These are phyloP conservation scores for Chaetoderma sp. DNA, from an alignment of 2,888 invertebrate genomes.

Conservation along the genomic window DNA sequence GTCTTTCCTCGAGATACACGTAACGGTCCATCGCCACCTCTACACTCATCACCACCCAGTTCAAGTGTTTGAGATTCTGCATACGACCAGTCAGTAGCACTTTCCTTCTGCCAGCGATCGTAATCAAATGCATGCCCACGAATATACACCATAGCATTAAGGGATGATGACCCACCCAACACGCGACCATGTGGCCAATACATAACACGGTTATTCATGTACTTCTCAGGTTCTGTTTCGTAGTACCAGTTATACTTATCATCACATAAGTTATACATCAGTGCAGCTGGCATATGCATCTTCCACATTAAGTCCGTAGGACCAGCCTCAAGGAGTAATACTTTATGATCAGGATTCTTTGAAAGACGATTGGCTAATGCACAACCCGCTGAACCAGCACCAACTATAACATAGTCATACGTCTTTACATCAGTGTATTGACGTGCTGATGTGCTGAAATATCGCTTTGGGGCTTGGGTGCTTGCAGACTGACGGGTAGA, in stretches of 20 bases:
- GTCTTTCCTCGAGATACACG: slow-evolving; percentile 68
- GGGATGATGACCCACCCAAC: slow-evolving; percentile 85
- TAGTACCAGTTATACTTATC: slow-evolving; percentile 71
- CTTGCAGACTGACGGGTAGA: no score
- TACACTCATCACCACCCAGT: slow-evolving; percentile 68
- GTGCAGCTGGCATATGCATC: slow-evolving; percentile 73
- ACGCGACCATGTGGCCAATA: slow-evolving; percentile 75
- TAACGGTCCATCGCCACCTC: slow-evolving; percentile 70
- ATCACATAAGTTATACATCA: slow-evolving; percentile 72
- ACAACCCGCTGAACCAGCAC: slow-evolving; percentile 73
- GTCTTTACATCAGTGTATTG: neutral
- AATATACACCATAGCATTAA: slow-evolving; percentile 86
- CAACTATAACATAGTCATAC: slow-evolving; percentile 70
- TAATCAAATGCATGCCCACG: slow-evolving; percentile 82
- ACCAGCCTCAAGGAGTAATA: slow-evolving; percentile 71
- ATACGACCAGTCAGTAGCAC: slow-evolving; percentile 84
- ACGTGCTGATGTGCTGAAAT: neutral
- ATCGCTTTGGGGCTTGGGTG: no score
- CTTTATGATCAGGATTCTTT: slow-evolving; percentile 61
- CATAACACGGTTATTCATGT: slow-evolving; percentile 69
- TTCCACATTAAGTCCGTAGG: slow-evolving; percentile 71
- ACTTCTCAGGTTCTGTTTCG: slow-evolving; percentile 70
- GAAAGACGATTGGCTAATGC: slow-evolving; percentile 71
- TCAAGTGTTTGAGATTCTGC: slow-evolving; percentile 73
- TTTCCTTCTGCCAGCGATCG: slow-evolving; percentile 82